Conservation (phyloP, 2,113 vertebrate species). For the Melierax canorus region DNA sequence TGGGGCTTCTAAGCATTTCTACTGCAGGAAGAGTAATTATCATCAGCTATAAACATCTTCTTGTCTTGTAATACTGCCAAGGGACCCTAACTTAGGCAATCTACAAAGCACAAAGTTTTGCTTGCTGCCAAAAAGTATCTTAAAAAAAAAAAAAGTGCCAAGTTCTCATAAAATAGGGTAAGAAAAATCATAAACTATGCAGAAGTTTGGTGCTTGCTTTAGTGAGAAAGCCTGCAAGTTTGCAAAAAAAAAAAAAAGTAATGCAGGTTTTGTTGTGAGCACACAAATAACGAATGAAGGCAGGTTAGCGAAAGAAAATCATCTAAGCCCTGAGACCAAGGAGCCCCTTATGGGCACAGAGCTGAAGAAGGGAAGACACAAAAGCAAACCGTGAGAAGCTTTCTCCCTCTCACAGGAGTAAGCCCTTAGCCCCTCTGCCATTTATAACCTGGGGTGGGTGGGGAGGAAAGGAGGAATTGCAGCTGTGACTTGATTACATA, state of each 20-base stretch:
- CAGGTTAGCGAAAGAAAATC: background rate
- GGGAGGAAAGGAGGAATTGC: background rate
- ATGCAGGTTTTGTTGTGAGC: background rate
- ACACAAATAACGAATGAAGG: rapidly evolving
- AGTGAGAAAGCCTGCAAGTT: background rate
- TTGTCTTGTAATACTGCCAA: constrained; percentile 48
- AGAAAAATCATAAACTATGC: background rate
- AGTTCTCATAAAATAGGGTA: background rate
- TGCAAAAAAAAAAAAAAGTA: background rate
- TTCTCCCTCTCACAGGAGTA: too few species aligned
- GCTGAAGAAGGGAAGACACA: background rate
- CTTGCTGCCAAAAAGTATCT: constrained; percentile 6
- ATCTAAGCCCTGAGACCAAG: background rate
- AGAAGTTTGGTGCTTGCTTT: background rate
- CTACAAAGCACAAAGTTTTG: constrained; percentile 46
- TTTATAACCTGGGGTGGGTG: background rate
- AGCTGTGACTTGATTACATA: background rate
- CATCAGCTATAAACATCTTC: constrained; percentile 55
- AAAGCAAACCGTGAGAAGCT: rapidly evolving
- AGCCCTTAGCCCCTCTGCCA: background rate
- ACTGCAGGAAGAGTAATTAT: constrained; percentile 59
- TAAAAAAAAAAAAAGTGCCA: background rate
- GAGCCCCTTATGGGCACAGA: background rate
- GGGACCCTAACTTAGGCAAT: constrained; percentile 43
- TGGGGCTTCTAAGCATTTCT: constrained; percentile 57